Percentiles rank a stretch among this genome's conserved stretches.
These are phyloP conservation scores for Paradisaea rubra DNA, from an alignment of 2,113 vertebrate species.

Conservation along the genomic window DNA sequence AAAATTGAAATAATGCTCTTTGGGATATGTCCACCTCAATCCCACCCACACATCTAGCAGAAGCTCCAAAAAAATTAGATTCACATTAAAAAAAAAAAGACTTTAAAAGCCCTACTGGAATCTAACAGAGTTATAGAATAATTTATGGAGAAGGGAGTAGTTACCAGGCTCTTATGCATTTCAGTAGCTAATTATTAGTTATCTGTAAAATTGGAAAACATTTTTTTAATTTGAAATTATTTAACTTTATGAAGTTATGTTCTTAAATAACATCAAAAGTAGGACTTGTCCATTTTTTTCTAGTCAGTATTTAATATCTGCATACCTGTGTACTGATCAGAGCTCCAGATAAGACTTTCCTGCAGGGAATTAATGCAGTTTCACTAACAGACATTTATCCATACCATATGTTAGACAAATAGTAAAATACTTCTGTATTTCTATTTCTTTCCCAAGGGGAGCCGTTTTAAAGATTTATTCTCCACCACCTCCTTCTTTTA, in stretches of 20 bases:
- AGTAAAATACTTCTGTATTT: background rate
- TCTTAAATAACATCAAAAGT: background rate
- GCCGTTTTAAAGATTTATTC: constrained; percentile 32
- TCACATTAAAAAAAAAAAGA: background rate
- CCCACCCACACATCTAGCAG: background rate
- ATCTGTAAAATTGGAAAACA: background rate
- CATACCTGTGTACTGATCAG: background rate
- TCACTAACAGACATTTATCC: background rate
- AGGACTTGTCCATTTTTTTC: background rate
- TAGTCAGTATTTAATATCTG: background rate
- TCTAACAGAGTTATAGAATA: background rate
- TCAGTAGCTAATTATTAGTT: constrained; percentile 10
- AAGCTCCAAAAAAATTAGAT: background rate
- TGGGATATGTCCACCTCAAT: background rate
- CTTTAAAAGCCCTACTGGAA: background rate
- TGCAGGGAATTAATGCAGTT: background rate
- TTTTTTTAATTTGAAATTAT: background rate
- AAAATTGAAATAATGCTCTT: background rate
- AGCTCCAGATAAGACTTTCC: background rate
- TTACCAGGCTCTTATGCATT: background rate
- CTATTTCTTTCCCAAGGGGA: constrained; percentile 14
- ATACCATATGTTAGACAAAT: background rate
- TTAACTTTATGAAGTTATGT: background rate
- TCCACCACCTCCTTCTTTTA: background rate
- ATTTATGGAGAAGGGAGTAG: background rate